Base-by-base conservation (phyloP, 2,113 vertebrate species). In the Grammatotria lemairii region DNA sequence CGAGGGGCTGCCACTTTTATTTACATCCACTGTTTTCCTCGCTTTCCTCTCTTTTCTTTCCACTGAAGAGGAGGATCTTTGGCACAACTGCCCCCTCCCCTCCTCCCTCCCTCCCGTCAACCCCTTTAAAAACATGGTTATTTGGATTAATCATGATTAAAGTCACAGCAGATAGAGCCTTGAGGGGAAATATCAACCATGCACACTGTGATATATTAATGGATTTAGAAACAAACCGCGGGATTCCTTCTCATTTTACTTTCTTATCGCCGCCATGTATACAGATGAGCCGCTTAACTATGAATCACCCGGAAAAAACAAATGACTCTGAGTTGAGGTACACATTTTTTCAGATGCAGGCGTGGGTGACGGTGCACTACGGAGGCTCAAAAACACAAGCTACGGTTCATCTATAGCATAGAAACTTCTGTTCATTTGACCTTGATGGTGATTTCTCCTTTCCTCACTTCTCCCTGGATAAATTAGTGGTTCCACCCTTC, bases 101-200 rank as follows among this genome's bases (percentile, higher is more conserved):
- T n/a, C 4, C 84, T 16, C 4, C 84, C 65, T 80, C 87, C 90
- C 31, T 3, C 40, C 75, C 19, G 10, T 89, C 91, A 89, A 58
- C 83, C 85, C 84, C 63, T 86, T 87, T 68, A 89, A 95, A 93
- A 93, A 87, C 85, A 89, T 65, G 79, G 82, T 93, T 92, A 94
- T 95, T 94, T 93, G 91, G 85, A 93, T 93, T 92, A 94, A 94
- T 92, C 92, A 90, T 93, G 89, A 95, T 94, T 91, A 89, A 91
- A 91, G 89, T 92, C 92, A 86, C 65, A 87, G 87, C 78, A 83
- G 80, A 94, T 53, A 83, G 75, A 81, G 65, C 60, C 91, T 87
- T 38, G 38, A 54, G 88, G 87, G 86, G 9, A 75, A 81, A 85
- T 57, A 83, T 85, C 81, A 55, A 89, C 85, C 73, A 82, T 54